Evolutionary conservation across 2,113 vertebrate genomes (phyloP), one percentile per base, ranked within the genome.

Genomic region (Scopus umbretta): DNA sequence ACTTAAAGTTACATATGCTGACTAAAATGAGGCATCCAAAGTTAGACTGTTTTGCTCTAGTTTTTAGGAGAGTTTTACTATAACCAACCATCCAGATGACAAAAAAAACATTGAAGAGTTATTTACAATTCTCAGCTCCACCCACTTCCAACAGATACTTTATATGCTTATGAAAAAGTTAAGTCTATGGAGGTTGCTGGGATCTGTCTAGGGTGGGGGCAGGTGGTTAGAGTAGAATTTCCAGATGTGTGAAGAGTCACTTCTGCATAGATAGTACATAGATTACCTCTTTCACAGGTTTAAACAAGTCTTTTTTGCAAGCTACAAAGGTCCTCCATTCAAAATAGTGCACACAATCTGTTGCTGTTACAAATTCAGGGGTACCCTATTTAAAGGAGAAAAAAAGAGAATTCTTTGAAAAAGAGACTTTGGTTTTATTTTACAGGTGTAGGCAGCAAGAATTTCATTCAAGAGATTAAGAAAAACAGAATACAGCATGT

Each of bases 291-390:
- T 99, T 99, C 30, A 97, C 97, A 7, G 99, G 99, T 97, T 98
- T 99, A 97, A 99, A 99, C 80, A 88, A 98, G 42, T 98, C 97
- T 38, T 97, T 99, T 92, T 97, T 99, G 98, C 99, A 99, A 89
- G 98, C 99, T 29, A 97, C 55, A 43, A 98, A 98, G 6, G 99
- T 99, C 94, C 98, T 99, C 99, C 99, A 99, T 92, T 99, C 99
- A 73, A 99, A 99, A 97, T 99, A 99, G 94, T 99, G 98, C 55
- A 99, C 98, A 71, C 99, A 99, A 63, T 98, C 98, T 10, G 98
- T 98, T 66, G 98, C 83, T 2, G 98, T 98, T 6, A 99, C 98
- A 90, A 99, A 99, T 96, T 99, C 99, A 49, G 99, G 99, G 8
- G 98, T 98, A 52, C 99, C 99, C 99, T 99, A 95, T 92, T 94